Percentiles rank a stretch among this genome's conserved stretches.
Evolutionary conservation across 2,888 invertebrate species (phyloP).

Genomic region (Minunthozetes semirufus): DNA sequence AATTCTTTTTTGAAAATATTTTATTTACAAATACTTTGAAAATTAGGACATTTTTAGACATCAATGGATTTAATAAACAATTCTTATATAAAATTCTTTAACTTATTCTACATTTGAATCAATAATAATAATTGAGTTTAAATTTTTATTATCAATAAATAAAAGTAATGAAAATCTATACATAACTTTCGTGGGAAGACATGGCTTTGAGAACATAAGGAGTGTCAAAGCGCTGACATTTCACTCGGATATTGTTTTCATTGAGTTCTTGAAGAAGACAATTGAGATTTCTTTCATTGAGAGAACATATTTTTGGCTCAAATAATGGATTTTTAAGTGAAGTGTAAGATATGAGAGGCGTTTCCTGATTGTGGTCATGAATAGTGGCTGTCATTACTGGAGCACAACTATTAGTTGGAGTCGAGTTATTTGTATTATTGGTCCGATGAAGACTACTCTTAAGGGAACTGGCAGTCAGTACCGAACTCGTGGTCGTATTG

Average conservation of each 20-base stretch:
- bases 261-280: neutral
- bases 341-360: neutral
- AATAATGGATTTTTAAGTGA: slow-evolving; percentile 14
- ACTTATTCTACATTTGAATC: too few relatives aligned
- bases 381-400: neutral
- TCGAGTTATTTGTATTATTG: neutral
- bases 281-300: neutral
- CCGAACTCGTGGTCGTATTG: slow-evolving; percentile 33
- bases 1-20: too few relatives aligned
- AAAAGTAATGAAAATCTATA: slow-evolving; percentile 1
- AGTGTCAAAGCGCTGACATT: neutral
- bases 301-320: neutral
- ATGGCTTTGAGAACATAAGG: neutral
- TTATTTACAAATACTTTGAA: too few relatives aligned
- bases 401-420: neutral
- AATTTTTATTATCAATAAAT: too few relatives aligned
- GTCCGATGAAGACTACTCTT: slow-evolving; percentile 30
- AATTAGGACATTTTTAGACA: too few relatives aligned
- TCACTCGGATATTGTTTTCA: neutral
- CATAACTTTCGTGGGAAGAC: slow-evolving; percentile 7
- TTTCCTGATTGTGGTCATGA: slow-evolving; percentile 7
- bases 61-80: too few relatives aligned
- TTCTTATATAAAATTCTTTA: too few relatives aligned
- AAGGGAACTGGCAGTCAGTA: slow-evolving; percentile 33
- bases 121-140: too few relatives aligned